Evolutionary conservation across 2,888 invertebrate species (phyloP).

Genomic region (Drosophila mercatorum): DNA sequence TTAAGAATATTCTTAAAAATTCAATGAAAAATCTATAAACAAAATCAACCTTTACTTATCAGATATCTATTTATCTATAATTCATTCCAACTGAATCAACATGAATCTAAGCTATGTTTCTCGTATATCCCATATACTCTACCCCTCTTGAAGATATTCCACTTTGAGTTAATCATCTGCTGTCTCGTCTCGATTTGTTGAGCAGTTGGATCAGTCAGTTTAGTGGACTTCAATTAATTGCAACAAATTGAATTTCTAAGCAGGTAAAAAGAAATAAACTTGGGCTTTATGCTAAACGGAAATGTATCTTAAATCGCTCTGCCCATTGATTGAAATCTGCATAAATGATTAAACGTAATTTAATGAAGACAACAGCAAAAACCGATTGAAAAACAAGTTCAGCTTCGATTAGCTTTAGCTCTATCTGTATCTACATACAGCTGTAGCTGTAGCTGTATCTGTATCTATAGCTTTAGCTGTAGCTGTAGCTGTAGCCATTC

Average conservation of each 20-base stretch:
- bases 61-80: no score
- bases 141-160: neutral
- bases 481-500: slow-evolving; percentile 30
- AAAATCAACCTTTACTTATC: no score
- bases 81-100: neutral
- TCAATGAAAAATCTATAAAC: no score
- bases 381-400: slow-evolving; percentile 60
- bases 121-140: neutral
- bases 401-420: slow-evolving; percentile 26
- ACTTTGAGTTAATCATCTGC: no score
- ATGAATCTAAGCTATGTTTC: neutral
- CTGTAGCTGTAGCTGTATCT: slow-evolving; percentile 7
- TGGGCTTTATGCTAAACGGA: slow-evolving; percentile 61
- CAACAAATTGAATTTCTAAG: slow-evolving; percentile 62
- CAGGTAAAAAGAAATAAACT: slow-evolving; percentile 37
- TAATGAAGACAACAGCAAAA: slow-evolving; percentile 68
- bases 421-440: slow-evolving; percentile 7
- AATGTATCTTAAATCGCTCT: slow-evolving; percentile 63
- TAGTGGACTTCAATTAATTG: slow-evolving; percentile 55
- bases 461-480: slow-evolving; percentile 33
- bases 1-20: no score
- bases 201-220: slow-evolving; percentile 13
- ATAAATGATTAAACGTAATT: slow-evolving; percentile 76
- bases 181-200: neutral
- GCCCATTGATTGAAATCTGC: slow-evolving; percentile 70